Conservation (phyloP, 1,140 invertebrate genomes). For the Drosophila kanapiae region DNA sequence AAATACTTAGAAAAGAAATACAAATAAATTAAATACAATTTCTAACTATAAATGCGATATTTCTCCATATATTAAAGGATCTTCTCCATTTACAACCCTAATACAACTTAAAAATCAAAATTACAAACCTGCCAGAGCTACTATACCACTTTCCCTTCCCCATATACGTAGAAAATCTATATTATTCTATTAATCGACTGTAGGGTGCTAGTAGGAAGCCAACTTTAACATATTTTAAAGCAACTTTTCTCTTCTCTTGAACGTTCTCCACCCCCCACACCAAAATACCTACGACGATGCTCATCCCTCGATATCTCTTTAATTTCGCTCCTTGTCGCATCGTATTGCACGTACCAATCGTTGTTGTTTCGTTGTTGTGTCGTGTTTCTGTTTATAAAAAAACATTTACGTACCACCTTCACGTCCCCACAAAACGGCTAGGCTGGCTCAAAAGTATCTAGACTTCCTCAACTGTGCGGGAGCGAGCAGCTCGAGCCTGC, state of each 20-base stretch:
- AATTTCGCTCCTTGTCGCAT: slow-evolving; percentile 60
- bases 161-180: not conserved
- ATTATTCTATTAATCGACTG: not conserved
- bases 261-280: slow-evolving; percentile 57
- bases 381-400: slow-evolving; percentile 57
- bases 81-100: no score
- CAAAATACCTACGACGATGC: slow-evolving; percentile 55
- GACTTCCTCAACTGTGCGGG: slow-evolving; percentile 73
- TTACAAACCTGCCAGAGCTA: slow-evolving; percentile 1
- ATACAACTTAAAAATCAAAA: no score
- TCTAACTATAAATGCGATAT: no score
- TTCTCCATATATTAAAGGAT: no score
- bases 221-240: slow-evolving; percentile 51
- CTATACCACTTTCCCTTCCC: not conserved
- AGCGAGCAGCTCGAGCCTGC: slow-evolving; percentile 61
- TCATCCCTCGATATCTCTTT: slow-evolving; percentile 48
- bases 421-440: slow-evolving; percentile 29
- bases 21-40: no score
- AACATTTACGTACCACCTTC: slow-evolving; percentile 31
- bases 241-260: slow-evolving; percentile 67
- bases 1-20: no score
- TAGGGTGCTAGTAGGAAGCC: slow-evolving; percentile 20
- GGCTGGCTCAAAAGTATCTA: slow-evolving; percentile 64
- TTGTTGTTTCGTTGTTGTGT: slow-evolving; percentile 60
- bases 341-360: slow-evolving; percentile 60